These are phyloP conservation scores for Natator depressus DNA, from an alignment of 2,113 vertebrate genomes.

Conservation along the genomic window DNA sequence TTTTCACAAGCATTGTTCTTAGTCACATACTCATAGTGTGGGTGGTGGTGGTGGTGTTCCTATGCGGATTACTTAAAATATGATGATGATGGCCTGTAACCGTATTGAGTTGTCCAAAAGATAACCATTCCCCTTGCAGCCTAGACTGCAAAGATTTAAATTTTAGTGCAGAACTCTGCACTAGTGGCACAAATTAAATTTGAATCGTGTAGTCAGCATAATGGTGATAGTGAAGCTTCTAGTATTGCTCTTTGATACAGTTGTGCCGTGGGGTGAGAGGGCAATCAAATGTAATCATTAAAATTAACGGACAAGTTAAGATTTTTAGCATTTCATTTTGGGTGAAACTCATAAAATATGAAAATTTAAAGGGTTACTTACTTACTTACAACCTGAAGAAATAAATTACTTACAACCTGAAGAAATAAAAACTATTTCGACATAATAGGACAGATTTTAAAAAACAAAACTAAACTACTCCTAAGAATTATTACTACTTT, in stretches of 20 bases:
- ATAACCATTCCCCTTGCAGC: neutral
- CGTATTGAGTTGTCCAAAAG: neutral
- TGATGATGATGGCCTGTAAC: neutral
- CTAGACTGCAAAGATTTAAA: neutral
- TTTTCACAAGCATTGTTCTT: neutral
- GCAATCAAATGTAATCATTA: neutral
- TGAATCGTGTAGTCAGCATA: neutral
- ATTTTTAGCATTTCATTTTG: neutral
- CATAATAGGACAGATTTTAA: neutral
- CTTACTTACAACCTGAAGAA: neutral
- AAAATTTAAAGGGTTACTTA: neutral
- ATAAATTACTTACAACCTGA: neutral
- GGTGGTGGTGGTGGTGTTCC: neutral
- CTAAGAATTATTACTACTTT: neutral
- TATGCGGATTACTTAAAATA: neutral
- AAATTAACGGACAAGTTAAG: too few relatives aligned
- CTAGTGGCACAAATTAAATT: neutral
- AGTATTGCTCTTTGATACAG: neutral
- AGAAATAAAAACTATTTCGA: neutral
- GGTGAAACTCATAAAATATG: neutral
- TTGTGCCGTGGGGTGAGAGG: neutral
- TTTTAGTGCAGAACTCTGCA: neutral
- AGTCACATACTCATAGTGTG: neutral
- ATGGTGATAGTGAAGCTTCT: neutral
- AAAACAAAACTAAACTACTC: neutral